Evolutionary conservation across 2,888 invertebrate species (phyloP).

Genomic region (Euproctis similis): DNA sequence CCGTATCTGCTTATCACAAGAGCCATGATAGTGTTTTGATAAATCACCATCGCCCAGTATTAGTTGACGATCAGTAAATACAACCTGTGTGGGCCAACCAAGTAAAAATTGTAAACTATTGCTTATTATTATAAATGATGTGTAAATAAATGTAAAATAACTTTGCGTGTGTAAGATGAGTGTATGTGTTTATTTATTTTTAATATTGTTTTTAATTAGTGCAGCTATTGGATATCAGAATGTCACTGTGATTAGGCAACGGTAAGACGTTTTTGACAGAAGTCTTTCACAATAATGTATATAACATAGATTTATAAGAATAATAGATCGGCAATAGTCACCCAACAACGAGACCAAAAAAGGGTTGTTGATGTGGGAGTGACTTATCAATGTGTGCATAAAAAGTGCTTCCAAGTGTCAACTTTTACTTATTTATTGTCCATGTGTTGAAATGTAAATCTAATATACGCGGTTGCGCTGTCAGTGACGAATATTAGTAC

Average conservation of each 20-base stretch:
- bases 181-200: constrained; percentile 3
- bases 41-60: constrained; percentile 9
- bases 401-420: no score
- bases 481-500: no score
- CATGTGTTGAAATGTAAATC: no score
- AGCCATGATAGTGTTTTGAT: constrained; percentile 16
- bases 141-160: constrained; percentile 2
- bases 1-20: constrained; percentile 21
- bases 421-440: no score
- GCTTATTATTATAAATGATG: constrained; percentile 1
- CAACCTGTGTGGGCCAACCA: not conserved
- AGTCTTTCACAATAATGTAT: no score
- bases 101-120: not conserved
- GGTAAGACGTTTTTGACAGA: no score
- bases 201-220: constrained; percentile 8
- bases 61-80: not conserved
- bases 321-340: no score
- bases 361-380: no score
- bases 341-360: no score
- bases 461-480: no score
- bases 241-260: constrained; percentile 35
- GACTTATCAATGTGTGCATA: no score
- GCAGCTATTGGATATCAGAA: constrained; percentile 14
- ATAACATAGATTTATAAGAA: no score
- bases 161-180: constrained; percentile 2